Conservation (phyloP, 2,113 vertebrate genomes). For the Petrocephalus zakoni region DNA sequence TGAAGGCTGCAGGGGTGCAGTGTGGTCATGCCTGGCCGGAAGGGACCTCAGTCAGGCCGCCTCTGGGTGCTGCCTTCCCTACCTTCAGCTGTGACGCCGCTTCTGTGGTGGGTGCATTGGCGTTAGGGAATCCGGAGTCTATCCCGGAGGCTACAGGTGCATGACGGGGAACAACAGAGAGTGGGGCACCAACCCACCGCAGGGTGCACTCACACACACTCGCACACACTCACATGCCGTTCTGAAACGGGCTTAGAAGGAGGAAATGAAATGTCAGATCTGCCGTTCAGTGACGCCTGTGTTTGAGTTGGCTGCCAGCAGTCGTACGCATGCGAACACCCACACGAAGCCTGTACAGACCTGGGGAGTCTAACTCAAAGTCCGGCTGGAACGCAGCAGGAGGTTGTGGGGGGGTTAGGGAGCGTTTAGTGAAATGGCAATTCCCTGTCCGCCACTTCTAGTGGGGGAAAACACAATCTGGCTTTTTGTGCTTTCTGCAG, state of each 20-base stretch:
- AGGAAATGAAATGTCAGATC: not conserved
- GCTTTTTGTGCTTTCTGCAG: not conserved
- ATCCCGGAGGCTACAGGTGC: no score
- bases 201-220: no score
- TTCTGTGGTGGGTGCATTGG: no score
- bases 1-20: not conserved
- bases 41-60: not conserved
- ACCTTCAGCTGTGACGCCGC: not conserved
- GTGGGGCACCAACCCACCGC: no score
- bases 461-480: not conserved
- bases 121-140: no score
- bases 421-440: not conserved
- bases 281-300: not conserved
- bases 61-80: not conserved
- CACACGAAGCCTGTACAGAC: not conserved
- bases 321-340: not conserved
- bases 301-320: not conserved
- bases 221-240: no score
- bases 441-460: not conserved
- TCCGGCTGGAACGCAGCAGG: not conserved
- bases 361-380: not conserved
- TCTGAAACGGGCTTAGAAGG: not conserved
- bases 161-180: no score
- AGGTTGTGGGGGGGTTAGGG: not conserved
- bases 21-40: not conserved